These are phyloP conservation scores for Prochilodus magdalenae DNA, from an alignment of 2,113 vertebrate species.

Conservation along the genomic window DNA sequence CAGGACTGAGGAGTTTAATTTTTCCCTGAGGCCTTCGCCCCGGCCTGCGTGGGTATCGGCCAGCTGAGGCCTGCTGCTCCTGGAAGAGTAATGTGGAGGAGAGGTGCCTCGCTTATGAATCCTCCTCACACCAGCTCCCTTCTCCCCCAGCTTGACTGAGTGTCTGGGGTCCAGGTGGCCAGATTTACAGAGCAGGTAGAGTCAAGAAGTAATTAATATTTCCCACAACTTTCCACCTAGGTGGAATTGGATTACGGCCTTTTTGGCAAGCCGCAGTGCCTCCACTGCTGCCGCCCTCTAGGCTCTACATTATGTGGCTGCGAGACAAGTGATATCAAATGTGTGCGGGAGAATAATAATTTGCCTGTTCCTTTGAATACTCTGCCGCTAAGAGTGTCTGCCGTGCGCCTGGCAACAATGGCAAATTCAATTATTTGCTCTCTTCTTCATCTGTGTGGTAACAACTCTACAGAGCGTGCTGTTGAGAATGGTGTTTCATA, in stretches of 20 bases:
- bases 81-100: constrained; percentile 66
- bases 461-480: constrained; percentile 24
- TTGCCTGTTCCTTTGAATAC: constrained; percentile 38
- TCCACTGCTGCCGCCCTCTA: neutral
- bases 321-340: constrained; percentile 43
- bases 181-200: constrained; percentile 45
- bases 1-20: constrained; percentile 47
- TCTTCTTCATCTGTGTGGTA: constrained; percentile 30
- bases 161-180: constrained; percentile 50
- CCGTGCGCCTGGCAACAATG: constrained; percentile 15
- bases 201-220: constrained; percentile 46
- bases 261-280: neutral
- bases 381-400: neutral
- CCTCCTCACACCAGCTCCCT: constrained; percentile 46
- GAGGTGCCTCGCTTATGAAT: constrained; percentile 60
- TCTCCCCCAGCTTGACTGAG: constrained; percentile 51
- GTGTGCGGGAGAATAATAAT: constrained; percentile 40
- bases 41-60: constrained; percentile 57
- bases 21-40: constrained; percentile 61
- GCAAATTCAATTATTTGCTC: constrained; percentile 52
- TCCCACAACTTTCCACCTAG: constrained; percentile 33
- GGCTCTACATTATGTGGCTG: constrained; percentile 26
- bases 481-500: constrained; percentile 32
- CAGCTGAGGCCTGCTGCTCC: constrained; percentile 52
- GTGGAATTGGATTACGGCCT: constrained; percentile 33